Evolutionary conservation across 2,888 invertebrate genomes (phyloP).

Genomic region (Fissipunctia ypsillon): DNA sequence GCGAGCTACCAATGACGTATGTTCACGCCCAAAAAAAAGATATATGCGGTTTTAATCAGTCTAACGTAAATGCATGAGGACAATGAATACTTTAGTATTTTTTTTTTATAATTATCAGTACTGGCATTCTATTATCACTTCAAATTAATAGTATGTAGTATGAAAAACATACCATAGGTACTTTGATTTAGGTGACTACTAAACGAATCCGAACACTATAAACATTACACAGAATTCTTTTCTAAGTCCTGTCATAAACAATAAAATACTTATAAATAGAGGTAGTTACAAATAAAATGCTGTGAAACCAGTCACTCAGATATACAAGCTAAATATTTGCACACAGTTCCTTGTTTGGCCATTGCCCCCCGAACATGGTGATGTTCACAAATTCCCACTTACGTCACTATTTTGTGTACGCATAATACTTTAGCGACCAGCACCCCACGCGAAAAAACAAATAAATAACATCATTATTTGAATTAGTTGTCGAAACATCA

Average conservation of each 20-base stretch:
- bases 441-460: background rate
- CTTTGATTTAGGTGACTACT: constrained; percentile 65
- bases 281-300: constrained; percentile 72
- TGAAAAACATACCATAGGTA: constrained; percentile 58
- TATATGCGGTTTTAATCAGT: constrained; percentile 55
- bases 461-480: background rate
- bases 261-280: constrained; percentile 74
- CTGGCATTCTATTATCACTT: constrained; percentile 57
- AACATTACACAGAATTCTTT: constrained; percentile 55
- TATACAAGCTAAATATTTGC: constrained; percentile 54
- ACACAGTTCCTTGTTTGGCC: constrained; percentile 34
- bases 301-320: constrained; percentile 71
- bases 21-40: constrained; percentile 40
- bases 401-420: background rate
- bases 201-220: constrained; percentile 56
- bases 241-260: constrained; percentile 17
- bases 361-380: background rate
- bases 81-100: constrained; percentile 27
- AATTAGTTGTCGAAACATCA: background rate
- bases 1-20: constrained; percentile 30
- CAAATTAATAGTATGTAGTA: constrained; percentile 37
- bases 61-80: constrained; percentile 51
- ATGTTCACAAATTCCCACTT: background rate
- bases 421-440: constrained; percentile 6
- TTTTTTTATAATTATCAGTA: constrained; percentile 30